A percentile compares a stretch with the other conserved stretches of the same genome.
Conservation (phyloP, 2,113 vertebrate genomes). For the Amia ocellicauda region DNA sequence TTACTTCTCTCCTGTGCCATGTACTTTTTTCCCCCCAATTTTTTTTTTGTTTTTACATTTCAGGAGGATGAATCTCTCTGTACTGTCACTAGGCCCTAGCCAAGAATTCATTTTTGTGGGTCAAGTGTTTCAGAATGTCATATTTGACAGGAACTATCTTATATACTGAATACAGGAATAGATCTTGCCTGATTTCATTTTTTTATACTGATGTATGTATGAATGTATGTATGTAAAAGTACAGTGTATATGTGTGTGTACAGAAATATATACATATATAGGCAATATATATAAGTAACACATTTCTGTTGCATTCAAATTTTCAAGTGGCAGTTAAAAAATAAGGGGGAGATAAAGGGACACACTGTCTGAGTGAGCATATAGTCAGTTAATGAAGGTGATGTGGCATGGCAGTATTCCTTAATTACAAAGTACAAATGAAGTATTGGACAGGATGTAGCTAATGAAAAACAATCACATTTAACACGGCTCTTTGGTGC, state of each 20-base stretch:
- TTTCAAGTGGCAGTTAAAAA: constrained; percentile 50
- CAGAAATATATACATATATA: neutral
- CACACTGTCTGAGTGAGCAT: constrained; percentile 41
- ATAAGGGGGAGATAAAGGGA: constrained; percentile 30
- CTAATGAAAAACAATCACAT: constrained; percentile 97
- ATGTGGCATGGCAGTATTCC: constrained; percentile 70
- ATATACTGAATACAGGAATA: constrained; percentile 61
- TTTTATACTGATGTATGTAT: constrained; percentile 49
- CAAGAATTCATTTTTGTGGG: constrained; percentile 70
- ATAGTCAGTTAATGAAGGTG: constrained; percentile 68
- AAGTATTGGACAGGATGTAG: constrained; percentile 79
- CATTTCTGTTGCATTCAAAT: constrained; percentile 59
- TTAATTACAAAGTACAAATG: constrained; percentile 73
- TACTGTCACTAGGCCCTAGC: constrained; percentile 62
- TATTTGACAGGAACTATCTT: constrained; percentile 67
- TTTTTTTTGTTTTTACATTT: constrained; percentile 46
- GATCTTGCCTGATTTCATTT: constrained; percentile 44
- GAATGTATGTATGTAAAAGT: constrained; percentile 47
- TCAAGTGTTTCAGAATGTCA: constrained; percentile 70
- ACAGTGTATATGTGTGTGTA: too few species aligned
- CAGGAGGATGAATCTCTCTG: constrained; percentile 64
- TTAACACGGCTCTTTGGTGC: constrained; percentile 86
- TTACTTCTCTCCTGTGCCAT: constrained; percentile 37
- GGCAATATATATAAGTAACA: neutral
- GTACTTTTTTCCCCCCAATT: constrained; percentile 35